Base-by-base conservation (phyloP, 37 sponge, comb jelly and placozoan species). In the Halisarca cf. caerulea region DNA sequence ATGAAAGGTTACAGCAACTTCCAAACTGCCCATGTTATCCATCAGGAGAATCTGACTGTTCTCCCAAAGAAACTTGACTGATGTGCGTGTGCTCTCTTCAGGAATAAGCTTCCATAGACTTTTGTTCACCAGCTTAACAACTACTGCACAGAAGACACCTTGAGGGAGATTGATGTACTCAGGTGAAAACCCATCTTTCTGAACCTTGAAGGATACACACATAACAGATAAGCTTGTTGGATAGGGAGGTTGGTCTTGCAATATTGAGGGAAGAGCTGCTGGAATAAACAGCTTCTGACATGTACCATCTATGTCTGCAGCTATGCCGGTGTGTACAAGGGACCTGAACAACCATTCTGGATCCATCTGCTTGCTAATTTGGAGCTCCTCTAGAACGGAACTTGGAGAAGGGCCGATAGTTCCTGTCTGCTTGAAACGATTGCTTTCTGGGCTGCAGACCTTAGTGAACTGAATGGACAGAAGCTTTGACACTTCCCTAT, bases 401-500 rank as follows among this genome's bases (percentile, higher is more conserved):
- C 41, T 0, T 18, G 42, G 23, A 23, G 32, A 24, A 17, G 39
- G 32, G 14, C 43, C 25, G 42, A 74, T 74, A 0, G 41, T 44
- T 32, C 77, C 77, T 41, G 24, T 18, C 36, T 41, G 20, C 24
- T 74, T 74, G 36, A 74, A 74, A 21, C 24, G 42, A 47, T 47
- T 47, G 11, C 51, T 11, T 47, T 47, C 51, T 47, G 51, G 6
- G 11, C 51, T 47, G 6, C 11, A 11, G 11, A 47, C 51, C 14
- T 41, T 40, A 20, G 42, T 40, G 24, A 74, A 74, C 77, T 40
- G 77, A 39, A 74, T 40, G 24, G 77, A 15, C 11, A 74, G 77
- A 15, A 74, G 42, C 42, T 74, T 74, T 74, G 77, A 74, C 45
- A 74, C 45, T 4, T 74, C 77, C 77, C 24, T 74, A 20, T 36